Base-by-base conservation (phyloP, 2,888 invertebrate genomes). In the Lasius fuliginosus region DNA sequence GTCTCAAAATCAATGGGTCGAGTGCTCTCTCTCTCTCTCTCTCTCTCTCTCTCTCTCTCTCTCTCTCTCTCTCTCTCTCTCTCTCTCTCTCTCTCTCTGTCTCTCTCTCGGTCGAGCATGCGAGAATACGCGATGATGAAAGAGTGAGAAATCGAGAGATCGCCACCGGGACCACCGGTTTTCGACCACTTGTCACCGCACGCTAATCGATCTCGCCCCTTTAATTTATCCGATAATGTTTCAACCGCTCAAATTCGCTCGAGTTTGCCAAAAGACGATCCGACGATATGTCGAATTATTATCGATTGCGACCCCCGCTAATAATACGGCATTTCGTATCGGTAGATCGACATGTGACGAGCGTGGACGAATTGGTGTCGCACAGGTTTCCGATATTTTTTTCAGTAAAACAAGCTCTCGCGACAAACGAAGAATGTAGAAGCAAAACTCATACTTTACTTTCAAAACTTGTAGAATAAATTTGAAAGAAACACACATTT, bases 1-100 rank as follows among this genome's bases (percentile, higher is more conserved):
- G 79, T 81, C 68, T 67, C 40, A 56, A 42, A 69, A 85, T 89
- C 87, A 69, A 85, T 83, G 67, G 49, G 46, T 65, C 75, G 53
- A 69, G 42, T 65, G 79, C 79, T 73, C 33, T 73, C 36, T 36
- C 36, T 36, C 0, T 36, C 36, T 36, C 79, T 73, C 33, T 73
- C 18, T 53, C 18, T 23, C 36, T 36, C 3, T 36, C 0, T 36
- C 4, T 36, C 79, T 73, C 33, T 73, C 18, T 53, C 23, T 23
- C 36, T 36, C 4, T 36, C 0, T 36, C 36, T 36, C 58, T 73
- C 33, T 73, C 18, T 53, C 18, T 23, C 36, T 36, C 36, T 36
- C 0, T 36, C 36, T 36, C 79, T 73, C 33, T 73, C 18, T 53
- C 23, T 23, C 23, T n/a, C 33, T 36, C 33, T 36, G 3, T 36